Evolutionary conservation across 1,140 invertebrate species (phyloP).

Genomic region (Caligus rogercresseyi): DNA sequence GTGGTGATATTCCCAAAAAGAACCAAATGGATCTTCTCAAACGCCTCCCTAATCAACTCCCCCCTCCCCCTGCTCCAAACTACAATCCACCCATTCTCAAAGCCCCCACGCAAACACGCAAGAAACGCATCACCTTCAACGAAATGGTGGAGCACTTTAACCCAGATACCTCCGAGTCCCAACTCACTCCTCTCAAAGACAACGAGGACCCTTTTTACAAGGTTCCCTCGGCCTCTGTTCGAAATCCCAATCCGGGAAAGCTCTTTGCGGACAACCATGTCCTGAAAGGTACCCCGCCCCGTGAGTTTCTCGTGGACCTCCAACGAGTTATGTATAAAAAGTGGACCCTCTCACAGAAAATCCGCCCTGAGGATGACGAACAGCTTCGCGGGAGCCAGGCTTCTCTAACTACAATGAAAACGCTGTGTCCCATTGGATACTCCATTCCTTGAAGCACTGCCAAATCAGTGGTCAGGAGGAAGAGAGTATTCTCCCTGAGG

Average conservation of each 20-base stretch:
- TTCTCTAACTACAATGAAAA: slow-evolving; percentile 13
- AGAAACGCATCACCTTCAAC: slow-evolving; percentile 12
- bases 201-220: not conserved
- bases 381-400: not conserved
- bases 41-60: slow-evolving; percentile 20
- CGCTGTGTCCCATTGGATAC: slow-evolving; percentile 4
- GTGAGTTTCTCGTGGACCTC: slow-evolving; percentile 64
- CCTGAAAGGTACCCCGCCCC: slow-evolving; percentile 43
- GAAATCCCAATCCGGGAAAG: slow-evolving; percentile 32
- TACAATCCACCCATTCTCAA: slow-evolving; percentile 18
- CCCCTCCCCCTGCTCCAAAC: slow-evolving; percentile 20
- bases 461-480: not conserved
- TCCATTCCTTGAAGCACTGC: slow-evolving; percentile 5
- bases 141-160: slow-evolving; percentile 19
- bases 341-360: slow-evolving; percentile 63
- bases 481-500: not conserved
- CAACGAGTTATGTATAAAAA: slow-evolving; percentile 81
- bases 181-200: slow-evolving; percentile 8
- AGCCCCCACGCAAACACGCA: slow-evolving; percentile 7
- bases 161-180: not conserved
- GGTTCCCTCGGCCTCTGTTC: not conserved
- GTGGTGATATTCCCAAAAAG: not conserved
- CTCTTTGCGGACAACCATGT: slow-evolving; percentile 16
- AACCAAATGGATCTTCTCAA: slow-evolving; percentile 21
- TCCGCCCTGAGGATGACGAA: not conserved